Evolutionary conservation across 2,888 invertebrate genomes (phyloP).

Genomic region (Heliconius ismenius): DNA sequence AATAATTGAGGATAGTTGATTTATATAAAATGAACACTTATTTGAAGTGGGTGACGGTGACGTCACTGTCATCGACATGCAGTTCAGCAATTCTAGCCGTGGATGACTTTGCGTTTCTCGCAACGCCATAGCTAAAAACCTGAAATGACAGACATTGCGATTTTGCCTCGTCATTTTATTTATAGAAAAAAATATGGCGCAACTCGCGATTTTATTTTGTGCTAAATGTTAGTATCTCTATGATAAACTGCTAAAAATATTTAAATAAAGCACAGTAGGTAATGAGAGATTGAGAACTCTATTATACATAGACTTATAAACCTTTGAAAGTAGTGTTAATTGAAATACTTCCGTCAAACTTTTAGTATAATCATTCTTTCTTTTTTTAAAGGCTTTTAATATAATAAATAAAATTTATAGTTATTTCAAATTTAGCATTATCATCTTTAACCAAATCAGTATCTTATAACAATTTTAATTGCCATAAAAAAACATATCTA

Average conservation of each 20-base stretch:
- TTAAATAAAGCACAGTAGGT: too few species aligned
- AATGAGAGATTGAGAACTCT: too few species aligned
- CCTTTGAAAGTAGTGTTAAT: too few species aligned
- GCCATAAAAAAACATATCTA: background rate
- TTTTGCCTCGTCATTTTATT: background rate
- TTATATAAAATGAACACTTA: background rate
- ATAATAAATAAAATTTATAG: background rate
- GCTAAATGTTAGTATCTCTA: background rate
- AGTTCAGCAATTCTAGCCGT: background rate
- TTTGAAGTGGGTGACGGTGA: background rate
- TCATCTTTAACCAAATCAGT: too few species aligned
- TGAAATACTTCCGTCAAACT: too few species aligned
- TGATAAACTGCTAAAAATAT: too few species aligned
- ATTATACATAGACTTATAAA: too few species aligned
- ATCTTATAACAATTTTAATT: background rate
- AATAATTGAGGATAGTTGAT: background rate
- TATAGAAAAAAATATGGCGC: conserved; percentile 1
- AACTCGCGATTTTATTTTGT: background rate
- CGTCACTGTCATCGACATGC: conserved; percentile 12
- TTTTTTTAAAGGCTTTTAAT: background rate
- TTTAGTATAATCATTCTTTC: background rate
- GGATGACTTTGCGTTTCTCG: conserved; percentile 11
- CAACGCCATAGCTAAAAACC: background rate
- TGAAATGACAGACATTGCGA: background rate
- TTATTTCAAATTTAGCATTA: background rate